Evolutionary conservation across 2,888 invertebrate genomes (phyloP), one percentile per base, ranked within the genome.

Genomic region (Terebella lapidaria): DNA sequence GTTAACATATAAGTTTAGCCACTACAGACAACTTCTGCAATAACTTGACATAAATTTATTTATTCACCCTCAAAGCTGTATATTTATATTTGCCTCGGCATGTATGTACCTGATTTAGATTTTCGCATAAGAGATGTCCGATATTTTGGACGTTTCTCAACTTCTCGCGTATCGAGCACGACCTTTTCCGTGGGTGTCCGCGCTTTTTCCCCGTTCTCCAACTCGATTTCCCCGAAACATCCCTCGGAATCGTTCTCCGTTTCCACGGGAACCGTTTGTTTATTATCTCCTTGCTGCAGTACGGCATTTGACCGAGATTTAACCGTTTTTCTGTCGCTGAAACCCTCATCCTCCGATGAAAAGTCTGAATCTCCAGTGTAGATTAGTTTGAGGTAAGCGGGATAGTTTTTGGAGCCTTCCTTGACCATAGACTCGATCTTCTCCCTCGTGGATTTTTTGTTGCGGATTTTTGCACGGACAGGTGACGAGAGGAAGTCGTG

Each of bases 331-430:
- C 42, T 35, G 10, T 35, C 42, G n/a, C 42, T 35, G 10, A 49
- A 49, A 51, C 46, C 35, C 51, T 63, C 63, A 42, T 62, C 62
- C 18, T 64, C 64, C 4, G 60, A 60, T 1, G 61, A 61, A 29
- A 58, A 62, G 53, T 64, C 67, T 2, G 63, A 63, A 22, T 67
- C 66, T 0, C 64, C 67, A n/a, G 67, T 67, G 64, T 67, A 67
- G 20, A 66, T 67, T 10, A 67, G 62, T 27, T 66, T 67, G 49
- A 67, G 55, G 30, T 67, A 67, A 3, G 65, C 62, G 1, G 65
- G 66, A 59, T 67, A 67, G 45, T 64, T 64, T 26, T 58, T 62
- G 10, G 64, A 56, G 2, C 64, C 67, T 26, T 66, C 61, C 20
- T 56, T 56, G 24, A 65, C 67, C 42, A 67, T 51, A 27, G 57